phyloP scores from a whole-genome alignment of 2,113 vertebrate species.

The Odocoileus hemionus region DNA sequence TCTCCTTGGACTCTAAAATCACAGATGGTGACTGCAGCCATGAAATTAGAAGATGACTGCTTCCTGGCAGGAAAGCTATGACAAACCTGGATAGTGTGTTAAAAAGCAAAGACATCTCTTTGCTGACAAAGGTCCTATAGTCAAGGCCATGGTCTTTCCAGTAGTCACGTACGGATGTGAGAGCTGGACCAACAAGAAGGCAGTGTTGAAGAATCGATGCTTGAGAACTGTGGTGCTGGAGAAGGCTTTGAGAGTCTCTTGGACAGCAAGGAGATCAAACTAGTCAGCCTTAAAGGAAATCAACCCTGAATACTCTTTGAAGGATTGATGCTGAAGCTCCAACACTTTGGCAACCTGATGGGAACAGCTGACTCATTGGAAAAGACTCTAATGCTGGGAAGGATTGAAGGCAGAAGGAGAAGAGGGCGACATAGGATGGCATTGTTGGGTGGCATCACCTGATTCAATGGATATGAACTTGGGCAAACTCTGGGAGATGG shows the following conservation, averaged over 20 bases:
- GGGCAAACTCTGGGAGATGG: not conserved
- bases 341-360: not conserved
- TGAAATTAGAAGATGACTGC: not conserved
- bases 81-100: not conserved
- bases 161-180: not conserved
- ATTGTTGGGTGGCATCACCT: not conserved
- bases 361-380: not conserved
- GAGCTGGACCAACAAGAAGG: not conserved
- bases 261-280: not conserved
- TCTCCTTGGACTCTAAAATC: not conserved
- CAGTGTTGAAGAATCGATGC: not conserved
- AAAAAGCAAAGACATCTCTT: not conserved
- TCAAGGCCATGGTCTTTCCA: not conserved
- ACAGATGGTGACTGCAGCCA: not conserved
- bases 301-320: not conserved
- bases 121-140: not conserved
- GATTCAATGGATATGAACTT: not conserved
- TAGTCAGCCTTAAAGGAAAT: not conserved
- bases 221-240: not conserved
- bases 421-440: not conserved
- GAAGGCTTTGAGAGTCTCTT: not conserved
- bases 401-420: not conserved
- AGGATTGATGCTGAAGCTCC: not conserved
- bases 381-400: not conserved
- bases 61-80: not conserved